Base-by-base conservation (phyloP, 1,140 invertebrate species). In the Drosophila quadrilineata region DNA sequence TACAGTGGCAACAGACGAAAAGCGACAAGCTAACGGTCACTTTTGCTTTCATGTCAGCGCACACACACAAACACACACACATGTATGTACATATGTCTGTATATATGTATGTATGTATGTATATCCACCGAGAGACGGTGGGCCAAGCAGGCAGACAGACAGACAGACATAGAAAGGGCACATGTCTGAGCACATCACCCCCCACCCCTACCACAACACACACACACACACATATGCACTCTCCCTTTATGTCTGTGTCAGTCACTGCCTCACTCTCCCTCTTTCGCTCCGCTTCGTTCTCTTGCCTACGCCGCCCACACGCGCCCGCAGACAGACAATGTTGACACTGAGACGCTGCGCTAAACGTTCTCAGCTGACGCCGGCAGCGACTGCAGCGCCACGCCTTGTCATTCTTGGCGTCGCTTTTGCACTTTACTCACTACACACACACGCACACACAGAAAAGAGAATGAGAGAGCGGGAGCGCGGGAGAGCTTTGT, bases 1-100 rank as follows among this genome's bases (percentile, higher is more conserved):
- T 12, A 14, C 21, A 4, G 14, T 19, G 24, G 40, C 21, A 28
- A 10, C 22, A 16, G 41, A 28, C 3, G n/a, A 12, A 12, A n/a
- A n/a, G 4, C 26, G 12, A n/a, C 41, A 57, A 31, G 14, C 26
- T 50, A 50, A 36, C 46, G 54, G 54, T 52, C 54, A 66, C 63
- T 52, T 66, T 59, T 66, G 63, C 62, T 66, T 66, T 66, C 53
- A 48, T 29, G 17, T 38, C 45, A 29, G 14, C 54, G 45, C 49
- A 24, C n/a, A 26, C 12, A 28, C 33, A 16, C 17, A 29, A 16
- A 50, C 6, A 12, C 14, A 48, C 35, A 50, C 33, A 43, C 26
- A 60, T 10, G 31, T 14, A 3, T n/a, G 41, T 31, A 24, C 24
- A 40, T 10, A n/a, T n/a, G n/a, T n/a, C n/a, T n/a, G n/a, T n/a